phyloP scores from a whole-genome alignment of 2,888 invertebrate genomes.

The Melinaea marsaeus region DNA sequence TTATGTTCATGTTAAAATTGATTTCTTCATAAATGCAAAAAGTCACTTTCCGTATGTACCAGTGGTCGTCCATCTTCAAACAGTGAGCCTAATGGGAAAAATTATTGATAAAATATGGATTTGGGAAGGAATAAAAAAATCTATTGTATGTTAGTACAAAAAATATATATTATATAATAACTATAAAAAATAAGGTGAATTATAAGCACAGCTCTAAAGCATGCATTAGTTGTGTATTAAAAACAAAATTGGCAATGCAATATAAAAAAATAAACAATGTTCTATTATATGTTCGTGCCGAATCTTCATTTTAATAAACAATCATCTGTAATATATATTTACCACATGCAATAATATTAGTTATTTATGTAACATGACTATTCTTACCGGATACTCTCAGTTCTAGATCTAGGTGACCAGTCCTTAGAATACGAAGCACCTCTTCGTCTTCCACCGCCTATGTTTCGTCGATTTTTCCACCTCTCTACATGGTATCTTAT shows the following conservation, averaged over 20 bases:
- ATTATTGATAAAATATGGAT: conserved; percentile 65
- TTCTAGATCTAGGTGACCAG: conserved; percentile 88
- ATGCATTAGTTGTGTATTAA: conserved; percentile 8
- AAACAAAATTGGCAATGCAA: conserved; percentile 2
- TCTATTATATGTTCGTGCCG: too few species aligned
- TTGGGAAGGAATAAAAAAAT: conserved; percentile 46
- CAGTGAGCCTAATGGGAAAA: conserved; percentile 74
- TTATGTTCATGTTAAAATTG: conserved; percentile 42
- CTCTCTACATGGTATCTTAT: conserved; percentile 88
- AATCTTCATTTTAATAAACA: too few species aligned
- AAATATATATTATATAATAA: too few species aligned
- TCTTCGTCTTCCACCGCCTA: conserved; percentile 80
- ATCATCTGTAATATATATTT: background rate
- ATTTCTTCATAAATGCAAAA: conserved; percentile 65
- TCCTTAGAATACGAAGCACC: conserved; percentile 87
- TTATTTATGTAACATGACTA: background rate
- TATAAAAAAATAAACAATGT: background rate
- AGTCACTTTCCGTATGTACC: conserved; percentile 43
- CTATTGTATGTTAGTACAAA: too few species aligned
- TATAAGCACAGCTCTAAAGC: background rate
- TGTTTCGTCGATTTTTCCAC: conserved; percentile 84
- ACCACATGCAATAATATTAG: conserved; percentile 6
- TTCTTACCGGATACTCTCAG: conserved; percentile 87
- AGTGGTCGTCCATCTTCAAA: conserved; percentile 62
- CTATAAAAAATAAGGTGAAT: too few species aligned